phyloP scores from a whole-genome alignment of 2,113 vertebrate genomes.

The Dascyllus trimaculatus region DNA sequence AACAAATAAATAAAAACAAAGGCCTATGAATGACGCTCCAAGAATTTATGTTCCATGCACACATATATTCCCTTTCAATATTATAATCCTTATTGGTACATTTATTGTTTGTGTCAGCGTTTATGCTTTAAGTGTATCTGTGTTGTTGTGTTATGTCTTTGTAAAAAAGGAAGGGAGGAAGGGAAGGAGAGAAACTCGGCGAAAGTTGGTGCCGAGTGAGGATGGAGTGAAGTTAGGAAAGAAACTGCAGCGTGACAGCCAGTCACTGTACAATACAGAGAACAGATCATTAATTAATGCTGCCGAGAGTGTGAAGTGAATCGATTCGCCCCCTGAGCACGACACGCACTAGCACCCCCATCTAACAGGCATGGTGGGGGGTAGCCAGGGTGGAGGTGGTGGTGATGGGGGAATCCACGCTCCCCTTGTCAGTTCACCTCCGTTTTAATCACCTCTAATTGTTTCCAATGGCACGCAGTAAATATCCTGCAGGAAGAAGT shows the following conservation, averaged over 20 bases:
- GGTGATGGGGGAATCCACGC: conserved; percentile 27
- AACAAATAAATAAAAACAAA: conserved; percentile 84
- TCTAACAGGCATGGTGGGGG: conserved; percentile 54
- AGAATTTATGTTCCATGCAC: conserved; percentile 80
- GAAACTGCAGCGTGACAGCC: conserved; percentile 59
- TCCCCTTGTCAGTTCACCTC: conserved; percentile 78
- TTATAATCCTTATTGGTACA: conserved; percentile 78
- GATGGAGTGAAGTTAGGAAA: conserved; percentile 46
- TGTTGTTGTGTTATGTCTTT: conserved; percentile 68
- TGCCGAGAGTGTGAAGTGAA: conserved; percentile 81
- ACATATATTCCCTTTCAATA: conserved; percentile 75
- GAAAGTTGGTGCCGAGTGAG: conserved; percentile 12
- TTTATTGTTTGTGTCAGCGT: conserved; percentile 78
- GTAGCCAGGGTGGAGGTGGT: conserved; percentile 7
- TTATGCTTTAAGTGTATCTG: conserved; percentile 75
- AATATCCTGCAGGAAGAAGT: conserved; percentile 57
- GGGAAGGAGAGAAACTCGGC: conserved; percentile 29
- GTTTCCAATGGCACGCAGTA: conserved; percentile 72
- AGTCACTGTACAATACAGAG: conserved; percentile 69
- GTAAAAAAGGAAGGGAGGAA: conserved; percentile 39
- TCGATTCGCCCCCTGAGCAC: conserved; percentile 77
- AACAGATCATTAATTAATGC: conserved; percentile 84
- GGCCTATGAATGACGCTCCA: conserved; percentile 75
- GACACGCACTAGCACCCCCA: conserved; percentile 73
- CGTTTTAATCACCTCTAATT: conserved; percentile 81